Conservation (phyloP, 53 echinoderm and acorn worm species). For the Glandiceps talaboti region DNA sequence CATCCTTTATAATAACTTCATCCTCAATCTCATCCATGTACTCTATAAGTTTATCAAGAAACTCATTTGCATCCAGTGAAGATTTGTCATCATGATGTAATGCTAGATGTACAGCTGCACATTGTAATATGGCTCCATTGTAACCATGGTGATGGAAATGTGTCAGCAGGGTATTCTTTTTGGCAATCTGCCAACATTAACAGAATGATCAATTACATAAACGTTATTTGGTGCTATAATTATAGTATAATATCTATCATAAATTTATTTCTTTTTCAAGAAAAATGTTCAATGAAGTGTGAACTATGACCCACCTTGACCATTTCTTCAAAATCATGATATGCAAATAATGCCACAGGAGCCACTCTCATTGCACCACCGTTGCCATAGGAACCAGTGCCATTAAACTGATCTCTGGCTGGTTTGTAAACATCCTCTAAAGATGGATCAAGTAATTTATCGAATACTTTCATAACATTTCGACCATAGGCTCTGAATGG, state of each 20-base stretch:
- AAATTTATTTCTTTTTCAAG: no score
- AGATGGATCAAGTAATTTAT: slow-evolving; percentile 21
- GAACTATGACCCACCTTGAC: slow-evolving; percentile 54
- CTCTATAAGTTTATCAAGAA: slow-evolving; percentile 34
- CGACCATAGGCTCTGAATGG: slow-evolving; percentile 68
- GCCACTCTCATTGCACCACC: slow-evolving; percentile 95
- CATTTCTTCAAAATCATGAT: slow-evolving; percentile 41
- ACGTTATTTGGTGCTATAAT: no score
- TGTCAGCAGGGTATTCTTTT: slow-evolving; percentile 51
- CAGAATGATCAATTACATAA: no score
- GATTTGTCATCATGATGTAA: slow-evolving; percentile 57
- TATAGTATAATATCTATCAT: no score
- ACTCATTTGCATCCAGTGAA: slow-evolving; percentile 18
- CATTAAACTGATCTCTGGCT: slow-evolving; percentile 64
- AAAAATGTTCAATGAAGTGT: no score
- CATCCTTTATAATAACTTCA: background rate
- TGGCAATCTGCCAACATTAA: slow-evolving; percentile 72
- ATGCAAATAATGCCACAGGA: slow-evolving; percentile 49
- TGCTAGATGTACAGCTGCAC: slow-evolving; percentile 64
- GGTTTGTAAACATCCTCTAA: slow-evolving; percentile 51
- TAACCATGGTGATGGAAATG: slow-evolving; percentile 74
- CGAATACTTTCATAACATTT: slow-evolving; percentile 39
- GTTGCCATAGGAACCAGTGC: slow-evolving; percentile 89
- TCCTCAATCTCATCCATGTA: slow-evolving; percentile 50
- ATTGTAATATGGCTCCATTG: slow-evolving; percentile 64